Evolutionary conservation across 1,140 invertebrate species (phyloP).

Genomic region (Drosophila sproati): DNA sequence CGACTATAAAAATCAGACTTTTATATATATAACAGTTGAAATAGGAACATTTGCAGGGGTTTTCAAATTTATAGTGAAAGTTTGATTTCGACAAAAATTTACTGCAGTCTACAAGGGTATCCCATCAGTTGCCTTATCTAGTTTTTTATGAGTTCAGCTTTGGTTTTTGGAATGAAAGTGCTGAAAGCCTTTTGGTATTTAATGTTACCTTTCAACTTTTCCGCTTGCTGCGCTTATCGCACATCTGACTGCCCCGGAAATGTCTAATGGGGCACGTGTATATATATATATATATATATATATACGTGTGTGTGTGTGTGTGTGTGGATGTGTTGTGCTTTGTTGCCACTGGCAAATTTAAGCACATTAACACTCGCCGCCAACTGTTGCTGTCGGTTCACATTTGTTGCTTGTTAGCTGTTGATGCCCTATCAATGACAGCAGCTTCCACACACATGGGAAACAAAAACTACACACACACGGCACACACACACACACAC

Average conservation of each 20-base stretch:
- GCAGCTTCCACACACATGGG: constrained; percentile 13
- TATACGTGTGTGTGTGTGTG: constrained; percentile 7
- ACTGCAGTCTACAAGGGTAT: no score
- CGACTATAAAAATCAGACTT: no score
- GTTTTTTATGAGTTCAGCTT: not conserved
- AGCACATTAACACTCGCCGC: constrained; percentile 44
- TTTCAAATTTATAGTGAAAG: no score
- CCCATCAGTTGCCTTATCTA: no score
- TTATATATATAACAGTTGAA: no score
- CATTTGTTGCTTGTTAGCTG: constrained; percentile 51
- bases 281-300: constrained; percentile 2
- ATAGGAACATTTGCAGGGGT: no score
- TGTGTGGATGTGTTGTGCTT: constrained; percentile 28
- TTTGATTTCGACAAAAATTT: no score
- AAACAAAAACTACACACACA: not conserved
- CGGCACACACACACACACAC: no score
- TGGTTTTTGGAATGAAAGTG: not conserved
- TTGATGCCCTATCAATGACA: constrained; percentile 60
- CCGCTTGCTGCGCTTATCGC: constrained; percentile 19
- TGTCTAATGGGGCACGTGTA: constrained; percentile 15
- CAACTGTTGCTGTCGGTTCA: constrained; percentile 51
- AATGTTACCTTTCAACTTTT: constrained; percentile 10
- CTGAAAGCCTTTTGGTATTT: not conserved
- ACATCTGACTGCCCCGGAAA: not conserved
- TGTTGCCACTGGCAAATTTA: constrained; percentile 48